phyloP scores from a whole-genome alignment of 2,797 vertebrate genomes.

The Siniperca obscura region DNA sequence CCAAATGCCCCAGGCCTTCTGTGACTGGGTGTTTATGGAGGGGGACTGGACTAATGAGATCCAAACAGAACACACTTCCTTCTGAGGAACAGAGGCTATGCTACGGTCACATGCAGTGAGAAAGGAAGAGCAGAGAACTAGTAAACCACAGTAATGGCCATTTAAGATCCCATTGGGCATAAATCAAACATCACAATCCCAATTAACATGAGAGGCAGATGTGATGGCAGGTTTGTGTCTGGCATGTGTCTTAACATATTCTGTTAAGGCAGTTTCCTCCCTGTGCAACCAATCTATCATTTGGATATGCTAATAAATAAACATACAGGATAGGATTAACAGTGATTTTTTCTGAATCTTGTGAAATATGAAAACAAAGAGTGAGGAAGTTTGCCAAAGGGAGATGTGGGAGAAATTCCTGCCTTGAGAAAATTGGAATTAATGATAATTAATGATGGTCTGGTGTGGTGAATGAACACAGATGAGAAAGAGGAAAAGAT shows the following conservation, averaged over 20 bases:
- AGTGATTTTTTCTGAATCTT: conserved; percentile 16
- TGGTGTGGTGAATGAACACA: conserved; percentile 43
- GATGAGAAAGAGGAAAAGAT: conserved; percentile 43
- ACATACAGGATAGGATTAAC: conserved; percentile 3
- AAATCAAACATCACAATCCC: conserved; percentile 39
- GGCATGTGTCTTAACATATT: conserved; percentile 8
- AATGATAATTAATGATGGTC: conserved; percentile 62
- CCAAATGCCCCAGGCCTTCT: conserved; percentile 63
- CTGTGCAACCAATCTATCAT: background rate
- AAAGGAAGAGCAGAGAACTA: conserved; percentile 37
- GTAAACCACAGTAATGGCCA: conserved; percentile 42
- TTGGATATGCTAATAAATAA: conserved; percentile 10
- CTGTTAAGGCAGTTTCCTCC: conserved; percentile 4
- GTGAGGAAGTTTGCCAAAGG: conserved; percentile 29
- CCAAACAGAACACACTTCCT: conserved; percentile 64
- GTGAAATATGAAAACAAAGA: conserved; percentile 27
- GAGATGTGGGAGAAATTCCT: conserved; percentile 32
- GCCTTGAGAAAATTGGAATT: conserved; percentile 30
- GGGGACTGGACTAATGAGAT: conserved; percentile 71
- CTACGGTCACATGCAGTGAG: conserved; percentile 52
- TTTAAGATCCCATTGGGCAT: conserved; percentile 36
- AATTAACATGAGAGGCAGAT: conserved; percentile 47
- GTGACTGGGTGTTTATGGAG: conserved; percentile 67
- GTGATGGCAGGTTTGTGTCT: conserved; percentile 20
- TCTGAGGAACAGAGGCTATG: conserved; percentile 46